A percentile compares a stretch with the other conserved stretches of the same genome.
These are phyloP conservation scores for Apamea epomidion DNA, from an alignment of 2,888 invertebrate genomes.

Conservation along the genomic window DNA sequence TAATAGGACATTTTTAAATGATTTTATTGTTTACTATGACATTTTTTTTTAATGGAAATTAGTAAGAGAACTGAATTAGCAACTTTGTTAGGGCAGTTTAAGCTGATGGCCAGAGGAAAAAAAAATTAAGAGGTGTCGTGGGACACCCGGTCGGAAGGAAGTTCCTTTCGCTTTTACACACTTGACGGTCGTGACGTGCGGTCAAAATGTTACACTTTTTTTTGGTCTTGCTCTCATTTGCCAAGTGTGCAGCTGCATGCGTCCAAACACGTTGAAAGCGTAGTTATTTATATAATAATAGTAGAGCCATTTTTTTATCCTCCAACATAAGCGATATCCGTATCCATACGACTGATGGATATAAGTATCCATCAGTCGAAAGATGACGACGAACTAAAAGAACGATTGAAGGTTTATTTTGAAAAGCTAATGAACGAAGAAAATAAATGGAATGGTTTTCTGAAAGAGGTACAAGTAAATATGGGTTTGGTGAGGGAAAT, in stretches of 20 bases:
- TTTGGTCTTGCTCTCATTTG: background rate
- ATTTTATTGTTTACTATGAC: constrained; percentile 39
- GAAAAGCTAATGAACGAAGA: too few relatives aligned
- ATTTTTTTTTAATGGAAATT: constrained; percentile 24
- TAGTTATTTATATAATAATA: background rate
- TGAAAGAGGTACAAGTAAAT: too few relatives aligned
- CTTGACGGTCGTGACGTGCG: background rate
- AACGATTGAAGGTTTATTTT: too few relatives aligned
- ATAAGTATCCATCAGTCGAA: background rate
- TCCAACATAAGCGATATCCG: background rate
- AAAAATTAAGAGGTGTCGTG: background rate
- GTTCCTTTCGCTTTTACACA: background rate
- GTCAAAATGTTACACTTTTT: background rate
- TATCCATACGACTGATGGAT: too few relatives aligned
- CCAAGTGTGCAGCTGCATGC: background rate
- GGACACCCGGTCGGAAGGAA: background rate
- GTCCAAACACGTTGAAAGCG: background rate
- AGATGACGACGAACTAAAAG: too few relatives aligned
- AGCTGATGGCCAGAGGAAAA: constrained; percentile 2
- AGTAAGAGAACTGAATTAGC: constrained; percentile 7
- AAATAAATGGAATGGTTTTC: too few relatives aligned
- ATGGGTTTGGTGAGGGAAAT: too few relatives aligned
- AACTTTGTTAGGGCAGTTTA: constrained; percentile 6
- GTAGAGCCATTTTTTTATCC: background rate
- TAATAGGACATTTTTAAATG: constrained; percentile 56